Percentiles rank a stretch among this genome's conserved stretches.
phyloP scores from a whole-genome alignment of 1,140 invertebrate genomes.

The Papilio machaon region DNA sequence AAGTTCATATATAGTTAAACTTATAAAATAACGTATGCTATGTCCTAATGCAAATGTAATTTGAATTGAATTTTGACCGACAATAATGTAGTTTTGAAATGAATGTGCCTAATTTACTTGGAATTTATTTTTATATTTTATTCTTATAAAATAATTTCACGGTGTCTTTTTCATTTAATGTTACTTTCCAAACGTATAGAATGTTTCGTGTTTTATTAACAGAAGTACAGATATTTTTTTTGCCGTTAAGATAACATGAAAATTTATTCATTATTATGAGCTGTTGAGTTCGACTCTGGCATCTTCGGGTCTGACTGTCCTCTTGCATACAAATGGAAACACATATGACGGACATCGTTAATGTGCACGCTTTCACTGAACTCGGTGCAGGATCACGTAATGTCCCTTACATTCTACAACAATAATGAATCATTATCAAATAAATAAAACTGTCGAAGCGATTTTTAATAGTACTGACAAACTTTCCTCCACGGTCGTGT shows the following conservation, averaged over 20 bases:
- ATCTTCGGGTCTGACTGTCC: background rate
- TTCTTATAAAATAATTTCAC: no score
- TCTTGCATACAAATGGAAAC: slow-evolving; percentile 19
- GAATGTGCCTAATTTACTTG: no score
- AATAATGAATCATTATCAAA: background rate
- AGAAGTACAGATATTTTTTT: background rate
- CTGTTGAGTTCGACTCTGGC: background rate
- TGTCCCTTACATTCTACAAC: background rate
- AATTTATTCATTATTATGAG: background rate
- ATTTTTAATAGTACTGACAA: background rate
- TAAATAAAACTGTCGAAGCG: background rate
- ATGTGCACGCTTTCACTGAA: slow-evolving; percentile 3
- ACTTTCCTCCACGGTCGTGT: no score
- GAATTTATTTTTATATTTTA: no score
- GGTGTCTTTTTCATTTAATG: background rate
- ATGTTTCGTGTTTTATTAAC: background rate
- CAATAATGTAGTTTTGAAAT: no score
- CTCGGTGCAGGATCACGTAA: background rate
- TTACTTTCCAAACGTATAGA: background rate
- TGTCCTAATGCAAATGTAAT: background rate
- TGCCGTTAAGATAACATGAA: background rate
- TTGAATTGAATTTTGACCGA: background rate
- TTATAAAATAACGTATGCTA: background rate
- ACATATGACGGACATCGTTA: slow-evolving; percentile 6
- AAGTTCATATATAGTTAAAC: background rate